Evolutionary conservation across 37 sponge, comb jelly and placozoan species (phyloP), one percentile per base, ranked within the genome.

Genomic region (Chondrilla cf. caribensis): DNA sequence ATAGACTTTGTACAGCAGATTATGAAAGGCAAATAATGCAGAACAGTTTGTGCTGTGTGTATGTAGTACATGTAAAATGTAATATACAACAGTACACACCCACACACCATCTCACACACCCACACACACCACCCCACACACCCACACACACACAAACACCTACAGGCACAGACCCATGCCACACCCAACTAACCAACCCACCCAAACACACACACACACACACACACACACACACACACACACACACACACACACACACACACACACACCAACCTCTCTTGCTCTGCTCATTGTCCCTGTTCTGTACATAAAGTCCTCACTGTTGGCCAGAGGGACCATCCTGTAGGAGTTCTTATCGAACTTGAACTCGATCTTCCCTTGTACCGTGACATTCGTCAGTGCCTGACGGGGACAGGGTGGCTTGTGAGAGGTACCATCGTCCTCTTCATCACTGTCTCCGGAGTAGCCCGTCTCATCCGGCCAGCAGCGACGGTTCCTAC

Each of bases 281-380:
- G 89, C 87, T 44, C 54, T 86, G 26, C 58, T 60, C 40, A 92
- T 86, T 5, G 86, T 40, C 35, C 70, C 60, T 57, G 33, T 83
- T 67, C 86, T 79, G 67, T 92, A 92, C 86, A 92, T 83, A 54
- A 83, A 92, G 86, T 92, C 93, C 57, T 86, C 89, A 43, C 89
- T 86, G 58, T 88, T 88, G 72, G 89, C 82, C 38, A 92, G 70
- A 28, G 93, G 93, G 40, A 92, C 84, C 93, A 92, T 88, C 7
- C 93, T 60, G 43, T 88, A 92, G 2, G 89, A 78, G 33, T 88
- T 85, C 66, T 88, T 83, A 80, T 88, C 89, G 81, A 92, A 72
- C 81, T 92, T 92, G 77, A 88, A 92, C 86, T 92, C 89, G 43
- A 92, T 88, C 55, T 80, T 70, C 22, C 93, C 93, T 83, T 78